phyloP scores from a whole-genome alignment of 92 coral and sea anemone species.

The Heteractis magnifica region DNA sequence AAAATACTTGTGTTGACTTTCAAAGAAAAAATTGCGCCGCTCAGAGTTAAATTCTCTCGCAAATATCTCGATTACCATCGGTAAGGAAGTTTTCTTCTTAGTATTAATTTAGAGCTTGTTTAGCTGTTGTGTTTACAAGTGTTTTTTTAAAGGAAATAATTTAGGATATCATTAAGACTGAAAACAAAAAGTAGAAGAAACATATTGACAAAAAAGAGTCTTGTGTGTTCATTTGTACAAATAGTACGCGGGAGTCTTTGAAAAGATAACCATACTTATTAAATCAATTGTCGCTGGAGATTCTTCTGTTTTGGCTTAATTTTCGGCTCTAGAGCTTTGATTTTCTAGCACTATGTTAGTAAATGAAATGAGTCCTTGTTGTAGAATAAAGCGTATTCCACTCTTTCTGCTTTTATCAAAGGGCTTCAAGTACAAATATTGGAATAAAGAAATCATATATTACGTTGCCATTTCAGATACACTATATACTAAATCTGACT shows the following conservation, averaged over 20 bases:
- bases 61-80: background rate
- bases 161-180: background rate
- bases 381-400: background rate
- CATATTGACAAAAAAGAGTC: background rate
- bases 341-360: background rate
- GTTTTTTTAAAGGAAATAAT: background rate
- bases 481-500: background rate
- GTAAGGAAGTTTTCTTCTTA: background rate
- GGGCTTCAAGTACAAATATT: slow-evolving; percentile 1
- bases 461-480: background rate
- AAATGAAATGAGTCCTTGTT: background rate
- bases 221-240: background rate
- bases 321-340: slow-evolving; percentile 1
- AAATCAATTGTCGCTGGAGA: background rate
- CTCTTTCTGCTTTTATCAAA: background rate
- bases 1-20: background rate
- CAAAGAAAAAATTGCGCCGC: background rate
- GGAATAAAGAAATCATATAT: background rate
- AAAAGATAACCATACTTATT: background rate
- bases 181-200: background rate
- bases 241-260: background rate
- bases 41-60: background rate
- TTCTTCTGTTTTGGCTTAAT: background rate
- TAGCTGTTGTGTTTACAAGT: background rate
- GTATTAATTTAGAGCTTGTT: background rate